Percentiles rank a stretch among this genome's conserved stretches.
phyloP scores from a whole-genome alignment of 2,888 invertebrate species.

The Apocheima hispidaria region DNA sequence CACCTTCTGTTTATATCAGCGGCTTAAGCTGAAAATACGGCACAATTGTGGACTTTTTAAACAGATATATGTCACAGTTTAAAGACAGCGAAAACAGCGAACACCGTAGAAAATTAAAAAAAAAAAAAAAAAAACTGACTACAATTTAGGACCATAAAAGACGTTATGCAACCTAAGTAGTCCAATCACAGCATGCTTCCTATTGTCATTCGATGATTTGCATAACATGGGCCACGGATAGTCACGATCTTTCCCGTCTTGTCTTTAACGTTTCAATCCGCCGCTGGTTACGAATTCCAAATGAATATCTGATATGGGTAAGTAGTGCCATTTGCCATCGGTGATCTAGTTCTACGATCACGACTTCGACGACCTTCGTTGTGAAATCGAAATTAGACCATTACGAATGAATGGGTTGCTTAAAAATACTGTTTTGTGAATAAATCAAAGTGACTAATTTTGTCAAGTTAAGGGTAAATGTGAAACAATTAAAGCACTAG shows the following conservation, averaged over 20 bases:
- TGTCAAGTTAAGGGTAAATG: conserved; percentile 32
- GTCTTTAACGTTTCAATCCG: conserved; percentile 71
- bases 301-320: conserved; percentile 66
- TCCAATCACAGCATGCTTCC: conserved; percentile 66
- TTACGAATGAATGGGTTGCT: conserved; percentile 29
- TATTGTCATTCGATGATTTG: conserved; percentile 66
- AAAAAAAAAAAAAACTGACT: neutral
- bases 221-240: conserved; percentile 60
- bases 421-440: conserved; percentile 27
- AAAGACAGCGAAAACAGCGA: too few relatives aligned
- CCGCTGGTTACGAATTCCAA: conserved; percentile 64
- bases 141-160: conserved; percentile 18
- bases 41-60: too few relatives aligned
- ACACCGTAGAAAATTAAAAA: neutral
- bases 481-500: conserved; percentile 34
- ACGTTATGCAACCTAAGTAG: conserved; percentile 39
- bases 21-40: too few relatives aligned
- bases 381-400: conserved; percentile 72
- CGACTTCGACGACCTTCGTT: conserved; percentile 73
- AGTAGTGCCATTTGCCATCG: conserved; percentile 66
- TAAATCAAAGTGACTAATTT: conserved; percentile 38
- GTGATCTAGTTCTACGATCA: conserved; percentile 78
- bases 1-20: too few relatives aligned
- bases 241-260: conserved; percentile 71
- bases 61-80: too few relatives aligned